Percentiles rank a stretch among this genome's conserved stretches.
Evolutionary conservation across 2,888 invertebrate species (phyloP).

Genomic region (Meandrusa payeni): DNA sequence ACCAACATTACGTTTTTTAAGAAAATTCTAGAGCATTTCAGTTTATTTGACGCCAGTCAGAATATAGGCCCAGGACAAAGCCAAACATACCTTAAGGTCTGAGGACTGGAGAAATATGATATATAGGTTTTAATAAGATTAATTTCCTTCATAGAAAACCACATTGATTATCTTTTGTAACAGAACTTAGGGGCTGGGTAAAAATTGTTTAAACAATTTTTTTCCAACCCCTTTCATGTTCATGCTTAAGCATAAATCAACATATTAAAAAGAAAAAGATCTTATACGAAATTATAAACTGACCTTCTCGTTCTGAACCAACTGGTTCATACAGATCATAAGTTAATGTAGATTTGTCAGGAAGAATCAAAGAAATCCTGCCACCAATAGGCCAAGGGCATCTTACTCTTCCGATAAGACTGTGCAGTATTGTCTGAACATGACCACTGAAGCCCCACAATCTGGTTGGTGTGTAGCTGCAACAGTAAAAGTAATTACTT

Average conservation of each 20-base stretch:
- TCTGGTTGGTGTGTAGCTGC: slow-evolving; percentile 92
- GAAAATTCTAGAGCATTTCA: too few species aligned
- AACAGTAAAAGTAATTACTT: slow-evolving; percentile 38
- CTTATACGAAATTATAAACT: slow-evolving; percentile 6
- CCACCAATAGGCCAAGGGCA: slow-evolving; percentile 95
- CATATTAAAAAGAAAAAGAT: too few species aligned
- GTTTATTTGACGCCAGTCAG: too few species aligned
- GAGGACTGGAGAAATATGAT: too few species aligned
- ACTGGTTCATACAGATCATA: slow-evolving; percentile 95
- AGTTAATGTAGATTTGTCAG: slow-evolving; percentile 93
- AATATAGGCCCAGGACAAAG: too few species aligned
- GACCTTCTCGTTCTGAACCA: slow-evolving; percentile 85
- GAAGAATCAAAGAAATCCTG: slow-evolving; percentile 86
- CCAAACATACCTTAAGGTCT: too few species aligned
- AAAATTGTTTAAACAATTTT: neutral
- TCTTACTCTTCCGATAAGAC: slow-evolving; percentile 91
- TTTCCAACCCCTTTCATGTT: neutral
- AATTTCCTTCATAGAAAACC: too few species aligned
- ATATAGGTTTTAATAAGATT: too few species aligned
- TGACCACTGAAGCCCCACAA: slow-evolving; percentile 98
- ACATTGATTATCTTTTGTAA: too few species aligned
- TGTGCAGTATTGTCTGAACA: slow-evolving; percentile 95
- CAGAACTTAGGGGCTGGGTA: too few species aligned
- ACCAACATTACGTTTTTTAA: too few species aligned
- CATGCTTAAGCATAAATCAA: too few species aligned